phyloP scores from a whole-genome alignment of 2,888 invertebrate genomes.

The Synergus japonicus region DNA sequence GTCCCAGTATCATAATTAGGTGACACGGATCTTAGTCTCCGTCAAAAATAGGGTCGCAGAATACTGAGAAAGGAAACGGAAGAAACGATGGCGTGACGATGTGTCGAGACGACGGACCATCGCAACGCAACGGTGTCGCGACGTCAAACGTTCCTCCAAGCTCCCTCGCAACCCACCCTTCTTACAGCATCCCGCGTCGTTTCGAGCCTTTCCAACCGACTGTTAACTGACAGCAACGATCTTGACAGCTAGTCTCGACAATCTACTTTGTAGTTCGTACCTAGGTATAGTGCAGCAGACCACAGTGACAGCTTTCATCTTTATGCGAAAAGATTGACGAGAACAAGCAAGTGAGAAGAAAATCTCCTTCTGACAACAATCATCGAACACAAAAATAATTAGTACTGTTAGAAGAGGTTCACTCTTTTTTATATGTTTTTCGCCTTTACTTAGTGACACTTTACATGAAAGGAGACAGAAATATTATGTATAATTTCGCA shows the following conservation, averaged over 20 bases:
- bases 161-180: constrained; percentile 38
- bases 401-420: background rate
- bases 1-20: constrained; percentile 25
- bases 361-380: constrained; percentile 17
- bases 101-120: constrained; percentile 46
- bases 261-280: constrained; percentile 56
- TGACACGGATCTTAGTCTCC: constrained; percentile 17
- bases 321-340: constrained; percentile 29
- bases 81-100: constrained; percentile 52
- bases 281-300: background rate
- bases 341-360: constrained; percentile 8
- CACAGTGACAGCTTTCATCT: constrained; percentile 35
- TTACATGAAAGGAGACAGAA: no score
- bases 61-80: constrained; percentile 41
- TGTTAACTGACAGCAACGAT: constrained; percentile 52
- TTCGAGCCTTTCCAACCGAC: background rate
- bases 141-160: constrained; percentile 50
- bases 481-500: no score
- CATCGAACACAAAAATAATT: constrained; percentile 32
- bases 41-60: constrained; percentile 13
- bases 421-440: background rate
- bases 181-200: constrained; percentile 49
- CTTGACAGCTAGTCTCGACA: constrained; percentile 50
- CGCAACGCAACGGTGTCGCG: constrained; percentile 42
- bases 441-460: background rate